Base-by-base conservation (phyloP, 2,797 vertebrate species). In the Megalops cyprinoides region DNA sequence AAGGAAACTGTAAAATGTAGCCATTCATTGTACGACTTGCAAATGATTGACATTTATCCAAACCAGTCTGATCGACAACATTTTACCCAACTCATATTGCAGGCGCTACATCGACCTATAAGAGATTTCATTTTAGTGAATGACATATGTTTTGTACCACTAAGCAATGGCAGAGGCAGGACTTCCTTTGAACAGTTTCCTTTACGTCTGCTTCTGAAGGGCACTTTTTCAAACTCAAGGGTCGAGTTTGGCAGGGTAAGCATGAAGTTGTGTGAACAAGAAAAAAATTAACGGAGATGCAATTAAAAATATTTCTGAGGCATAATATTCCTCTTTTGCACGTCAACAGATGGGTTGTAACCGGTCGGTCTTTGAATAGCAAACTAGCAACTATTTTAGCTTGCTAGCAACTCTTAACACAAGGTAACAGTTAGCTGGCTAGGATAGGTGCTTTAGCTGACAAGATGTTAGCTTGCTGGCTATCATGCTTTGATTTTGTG, bases 181-280 rank as follows among this genome's bases (percentile, higher is more conserved):
- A 94, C 6, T 92, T 95, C 93, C 94, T 69, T 37, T 51, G 20
- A 31, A 15, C 15, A 42, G 0, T 1, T 55, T 62, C n/a, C 1
- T 53, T 81, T 78, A 86, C 85, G 84, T 51, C 83, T 56, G 62
- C 9, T 39, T 82, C 37, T 82, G 84, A 85, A 85, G 84, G 84
- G 46, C 91, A 91, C 90, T 86, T 83, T 91, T 87, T 85, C 20
- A 15, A 42, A 74, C 84, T 94, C 92, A 94, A 94, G 94, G 93
- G 14, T 77, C 74, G 44, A 71, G 10, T 62, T 14, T 34, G 49
- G 39, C 12, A 37, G 71, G 82, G 82, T 83, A 42, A 58, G 60
- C 15, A 0, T 55, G 71, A 77, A 84, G 62, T 8, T 0, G 23
- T 85, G 91, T 90, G 92, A 93, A 90, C 89, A 88, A 39, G 0